Evolutionary conservation across 2,113 vertebrate species (phyloP).

Genomic region (Piaya cayana): DNA sequence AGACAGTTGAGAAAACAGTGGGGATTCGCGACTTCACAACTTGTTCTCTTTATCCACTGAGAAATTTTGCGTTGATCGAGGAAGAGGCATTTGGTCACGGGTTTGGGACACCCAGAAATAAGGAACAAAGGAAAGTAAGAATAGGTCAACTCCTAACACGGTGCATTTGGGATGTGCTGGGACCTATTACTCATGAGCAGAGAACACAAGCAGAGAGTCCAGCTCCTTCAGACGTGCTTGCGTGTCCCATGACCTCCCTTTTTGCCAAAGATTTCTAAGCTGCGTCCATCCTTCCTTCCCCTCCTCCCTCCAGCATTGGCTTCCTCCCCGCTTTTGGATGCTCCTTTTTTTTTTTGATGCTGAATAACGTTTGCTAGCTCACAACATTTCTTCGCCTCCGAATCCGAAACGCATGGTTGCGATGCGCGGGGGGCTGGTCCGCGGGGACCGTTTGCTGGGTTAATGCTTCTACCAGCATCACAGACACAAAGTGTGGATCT

Average conservation of each 20-base stretch:
- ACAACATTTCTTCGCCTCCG: not conserved
- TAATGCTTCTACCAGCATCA: not conserved
- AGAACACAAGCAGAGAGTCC: not conserved
- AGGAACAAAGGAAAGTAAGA: accelerated
- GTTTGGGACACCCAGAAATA: not conserved
- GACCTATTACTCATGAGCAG: accelerated
- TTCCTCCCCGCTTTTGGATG: not conserved
- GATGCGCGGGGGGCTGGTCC: accelerated
- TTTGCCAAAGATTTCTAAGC: not conserved
- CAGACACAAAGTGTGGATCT: not conserved
- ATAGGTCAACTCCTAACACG: accelerated
- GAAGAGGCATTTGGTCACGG: not conserved
- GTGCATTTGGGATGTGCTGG: not conserved
- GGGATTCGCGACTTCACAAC: not conserved
- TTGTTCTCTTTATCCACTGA: not conserved
- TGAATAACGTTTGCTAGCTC: accelerated
- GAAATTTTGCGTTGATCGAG: not conserved
- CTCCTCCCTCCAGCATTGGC: not conserved
- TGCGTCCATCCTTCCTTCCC: not conserved
- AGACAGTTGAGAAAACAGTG: not conserved
- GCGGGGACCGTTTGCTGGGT: not conserved
- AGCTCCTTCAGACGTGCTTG: accelerated
- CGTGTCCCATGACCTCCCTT: accelerated
- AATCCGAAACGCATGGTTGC: accelerated
- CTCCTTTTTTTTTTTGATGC: not conserved